phyloP scores from a whole-genome alignment of 2,797 vertebrate genomes.

The Myoxocephalus aenaeus region DNA sequence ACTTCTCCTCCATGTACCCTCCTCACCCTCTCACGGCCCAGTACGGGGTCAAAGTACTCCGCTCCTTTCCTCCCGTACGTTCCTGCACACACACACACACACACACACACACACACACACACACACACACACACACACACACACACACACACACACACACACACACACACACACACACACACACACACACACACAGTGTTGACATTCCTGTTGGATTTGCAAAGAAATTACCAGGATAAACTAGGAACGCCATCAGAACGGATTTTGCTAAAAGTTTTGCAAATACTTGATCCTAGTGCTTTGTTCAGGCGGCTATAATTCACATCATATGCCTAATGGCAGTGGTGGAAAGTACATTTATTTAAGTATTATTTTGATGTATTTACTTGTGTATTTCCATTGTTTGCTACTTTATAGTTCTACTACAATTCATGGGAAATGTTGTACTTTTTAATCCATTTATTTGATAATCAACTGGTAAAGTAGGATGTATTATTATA shows the following conservation, averaged over 20 bases:
- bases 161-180: too few relatives aligned
- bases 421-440: not conserved
- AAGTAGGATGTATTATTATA: not conserved
- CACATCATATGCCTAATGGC: not conserved
- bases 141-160: too few relatives aligned
- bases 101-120: too few relatives aligned
- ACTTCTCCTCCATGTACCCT: constrained; percentile 97
- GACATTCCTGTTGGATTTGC: not conserved
- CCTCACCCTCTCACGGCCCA: constrained; percentile 97
- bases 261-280: not conserved
- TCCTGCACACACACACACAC: not conserved
- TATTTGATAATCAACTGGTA: not conserved
- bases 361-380: not conserved
- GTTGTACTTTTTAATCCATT: not conserved
- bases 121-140: too few relatives aligned
- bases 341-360: not conserved
- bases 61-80: constrained; percentile 94
- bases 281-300: not conserved
- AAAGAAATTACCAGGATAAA: not conserved
- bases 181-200: not conserved
- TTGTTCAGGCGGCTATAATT: not conserved
- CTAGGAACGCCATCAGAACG: not conserved
- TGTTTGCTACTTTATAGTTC: not conserved
- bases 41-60: constrained; percentile 95
- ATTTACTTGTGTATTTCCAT: not conserved